Base-by-base conservation (phyloP, 2,888 invertebrate genomes). In the Drosophila mercatorum region DNA sequence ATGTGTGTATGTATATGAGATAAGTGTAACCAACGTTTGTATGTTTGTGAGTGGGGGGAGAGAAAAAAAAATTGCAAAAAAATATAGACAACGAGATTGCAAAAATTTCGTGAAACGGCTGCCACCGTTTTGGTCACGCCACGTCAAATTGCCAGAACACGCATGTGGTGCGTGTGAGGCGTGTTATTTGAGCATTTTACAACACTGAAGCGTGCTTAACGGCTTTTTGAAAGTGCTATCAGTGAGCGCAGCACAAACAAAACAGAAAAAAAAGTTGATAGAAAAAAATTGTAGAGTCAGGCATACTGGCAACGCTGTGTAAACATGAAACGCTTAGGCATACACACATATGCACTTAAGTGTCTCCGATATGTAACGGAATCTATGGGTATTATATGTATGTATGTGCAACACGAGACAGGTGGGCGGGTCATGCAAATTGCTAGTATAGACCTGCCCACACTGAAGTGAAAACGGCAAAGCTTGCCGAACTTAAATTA, bases 121-220 rank as follows among this genome's bases (percentile, higher is more conserved):
- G 62, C 55, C 43, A 60, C 57, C 64, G 76, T 69, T 80, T 71
- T 77, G 89, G 83, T 86, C 89, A 83, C 71, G 89, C 69, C 83
- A 70, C 72, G 78, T 87, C 89, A 88, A 88, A 83, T 83, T 75
- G 89, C 89, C 78, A 63, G 70, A 51, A 88, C 83, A 80, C 88
- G 82, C 72, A 64, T 78, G 81, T 73, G 81, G 64, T 88, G 83
- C 83, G 80, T 86, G 86, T 80, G 88, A 64, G 73, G 86, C 83
- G 68, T 83, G 86, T 82, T 88, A 72, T 83, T 88, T 76, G 65
- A 85, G 67, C 86, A 72, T 86, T 86, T 83, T 83, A 88, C 83
- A 86, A 80, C 88, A 88, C 88, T 83, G 83, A 75, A 78, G 84
- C 89, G 81, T 84, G 84, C 87, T 86, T 86, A 86, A 88, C 88